A percentile compares a stretch with the other conserved stretches of the same genome.
phyloP scores from a whole-genome alignment of 2,797 vertebrate genomes.

The Mareca strepera region DNA sequence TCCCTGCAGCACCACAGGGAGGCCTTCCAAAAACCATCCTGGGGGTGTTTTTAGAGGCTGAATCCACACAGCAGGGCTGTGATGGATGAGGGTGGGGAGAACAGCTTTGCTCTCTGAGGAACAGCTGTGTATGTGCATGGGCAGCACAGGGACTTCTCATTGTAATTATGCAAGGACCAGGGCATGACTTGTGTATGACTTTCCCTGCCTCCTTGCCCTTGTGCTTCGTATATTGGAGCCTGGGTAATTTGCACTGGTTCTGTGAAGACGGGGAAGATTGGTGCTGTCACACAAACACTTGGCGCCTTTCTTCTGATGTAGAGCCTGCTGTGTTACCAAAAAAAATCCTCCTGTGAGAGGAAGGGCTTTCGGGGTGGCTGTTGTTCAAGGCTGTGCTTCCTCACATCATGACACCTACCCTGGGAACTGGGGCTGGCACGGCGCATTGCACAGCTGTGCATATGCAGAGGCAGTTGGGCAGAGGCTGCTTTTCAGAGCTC shows the following conservation, averaged over 20 bases:
- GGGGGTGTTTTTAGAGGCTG: not conserved
- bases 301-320: not conserved
- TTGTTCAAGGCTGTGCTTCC: not conserved
- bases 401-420: not conserved
- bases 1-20: not conserved
- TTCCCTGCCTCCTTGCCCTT: not conserved
- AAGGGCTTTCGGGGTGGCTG: not conserved
- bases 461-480: not conserved
- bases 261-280: not conserved
- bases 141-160: not conserved
- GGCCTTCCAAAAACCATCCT: not conserved
- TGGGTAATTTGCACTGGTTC: not conserved
- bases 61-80: not conserved
- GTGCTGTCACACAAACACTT: not conserved
- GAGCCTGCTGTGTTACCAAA: not conserved
- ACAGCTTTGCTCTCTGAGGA: not conserved
- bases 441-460: not conserved
- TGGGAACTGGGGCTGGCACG: rapidly evolving
- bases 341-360: not conserved
- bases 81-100: not conserved
- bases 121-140: rapidly evolving
- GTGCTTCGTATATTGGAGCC: rapidly evolving
- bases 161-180: not conserved
- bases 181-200: rapidly evolving
- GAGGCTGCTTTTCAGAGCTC: not conserved